Evolutionary conservation across 2,797 vertebrate species (phyloP).

Genomic region (Caiman crocodilus): DNA sequence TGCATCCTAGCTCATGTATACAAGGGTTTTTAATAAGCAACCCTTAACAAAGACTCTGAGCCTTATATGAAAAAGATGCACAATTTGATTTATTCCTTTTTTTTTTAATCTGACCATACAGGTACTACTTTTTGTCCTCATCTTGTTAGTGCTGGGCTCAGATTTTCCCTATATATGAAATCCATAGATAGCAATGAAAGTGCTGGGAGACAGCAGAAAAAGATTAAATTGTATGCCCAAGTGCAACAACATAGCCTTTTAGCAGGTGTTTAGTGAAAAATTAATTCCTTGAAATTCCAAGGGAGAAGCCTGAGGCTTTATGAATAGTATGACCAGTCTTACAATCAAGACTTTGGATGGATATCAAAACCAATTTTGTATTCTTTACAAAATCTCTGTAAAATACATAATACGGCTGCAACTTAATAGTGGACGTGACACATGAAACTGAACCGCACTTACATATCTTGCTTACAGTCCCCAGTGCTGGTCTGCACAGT

Average conservation of each 20-base stretch:
- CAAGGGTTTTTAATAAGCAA: not conserved
- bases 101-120: not conserved
- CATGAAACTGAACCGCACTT: slow-evolving; percentile 41
- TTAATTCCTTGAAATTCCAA: slow-evolving; percentile 83
- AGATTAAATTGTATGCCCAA: slow-evolving; percentile 81
- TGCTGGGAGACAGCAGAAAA: slow-evolving; percentile 76
- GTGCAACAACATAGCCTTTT: slow-evolving; percentile 77
- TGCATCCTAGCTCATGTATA: not conserved
- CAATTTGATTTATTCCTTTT: not conserved
- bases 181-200: slow-evolving; percentile 72
- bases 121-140: slow-evolving; percentile 62
- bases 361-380: slow-evolving; percentile 78
- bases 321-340: slow-evolving; percentile 79
- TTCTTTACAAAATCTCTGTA: slow-evolving; percentile 75
- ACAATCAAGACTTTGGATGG: slow-evolving; percentile 78
- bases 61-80: not conserved
- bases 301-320: slow-evolving; percentile 80
- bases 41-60: not conserved
- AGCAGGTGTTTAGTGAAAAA: slow-evolving; percentile 82
- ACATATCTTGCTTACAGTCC: not conserved
- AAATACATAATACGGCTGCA: slow-evolving; percentile 56
- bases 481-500: not conserved
- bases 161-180: slow-evolving; percentile 66
- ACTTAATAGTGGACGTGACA: slow-evolving; percentile 55
- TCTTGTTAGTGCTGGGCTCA: slow-evolving; percentile 53